These are phyloP conservation scores for Drosophila micromelanica DNA, from an alignment of 1,140 invertebrate genomes.

Conservation along the genomic window DNA sequence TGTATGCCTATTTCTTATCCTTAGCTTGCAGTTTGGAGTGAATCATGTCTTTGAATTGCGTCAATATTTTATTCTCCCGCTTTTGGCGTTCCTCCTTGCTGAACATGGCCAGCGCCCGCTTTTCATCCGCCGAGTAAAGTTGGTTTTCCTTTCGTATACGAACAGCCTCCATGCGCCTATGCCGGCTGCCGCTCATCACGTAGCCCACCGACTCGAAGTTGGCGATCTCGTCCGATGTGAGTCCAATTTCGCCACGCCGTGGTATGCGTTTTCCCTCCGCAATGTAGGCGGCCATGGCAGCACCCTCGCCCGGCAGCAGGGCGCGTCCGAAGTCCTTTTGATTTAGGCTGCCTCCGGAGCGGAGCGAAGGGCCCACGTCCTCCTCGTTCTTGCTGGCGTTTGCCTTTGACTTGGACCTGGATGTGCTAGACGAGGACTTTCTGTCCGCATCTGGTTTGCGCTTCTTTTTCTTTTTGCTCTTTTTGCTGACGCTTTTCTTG, in stretches of 20 bases:
- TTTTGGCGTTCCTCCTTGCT: slow-evolving; percentile 98
- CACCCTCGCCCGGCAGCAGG: slow-evolving; percentile 96
- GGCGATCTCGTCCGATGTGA: slow-evolving; percentile 98
- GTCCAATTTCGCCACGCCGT: slow-evolving; percentile 98
- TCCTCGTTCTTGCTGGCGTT: slow-evolving; percentile 85
- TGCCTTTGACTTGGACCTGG: slow-evolving; percentile 73
- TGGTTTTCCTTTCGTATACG: slow-evolving; percentile 99
- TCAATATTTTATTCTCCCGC: slow-evolving; percentile 97
- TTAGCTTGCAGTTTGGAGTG: slow-evolving; percentile 87
- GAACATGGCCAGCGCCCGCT: slow-evolving; percentile 98
- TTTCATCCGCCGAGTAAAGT: slow-evolving; percentile 99
- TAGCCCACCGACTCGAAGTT: slow-evolving; percentile 97
- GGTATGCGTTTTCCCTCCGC: slow-evolving; percentile 99
- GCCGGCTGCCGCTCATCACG: slow-evolving; percentile 99
- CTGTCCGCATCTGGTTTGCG: slow-evolving; percentile 70
- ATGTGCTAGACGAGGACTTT: slow-evolving; percentile 34
- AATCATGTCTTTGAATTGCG: slow-evolving; percentile 97
- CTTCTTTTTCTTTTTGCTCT: slow-evolving; percentile 87
- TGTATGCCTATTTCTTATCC: slow-evolving; percentile 73
- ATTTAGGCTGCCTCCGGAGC: slow-evolving; percentile 89
- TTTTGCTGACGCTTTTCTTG: slow-evolving; percentile 69
- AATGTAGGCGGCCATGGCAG: slow-evolving; percentile 99
- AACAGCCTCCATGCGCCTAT: slow-evolving; percentile 99
- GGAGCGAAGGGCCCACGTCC: slow-evolving; percentile 90
- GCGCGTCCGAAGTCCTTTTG: slow-evolving; percentile 95